Evolutionary conservation across 2,113 vertebrate species (phyloP), one percentile per base, ranked within the genome.

Genomic region (Thinocorus orbignyianus): DNA sequence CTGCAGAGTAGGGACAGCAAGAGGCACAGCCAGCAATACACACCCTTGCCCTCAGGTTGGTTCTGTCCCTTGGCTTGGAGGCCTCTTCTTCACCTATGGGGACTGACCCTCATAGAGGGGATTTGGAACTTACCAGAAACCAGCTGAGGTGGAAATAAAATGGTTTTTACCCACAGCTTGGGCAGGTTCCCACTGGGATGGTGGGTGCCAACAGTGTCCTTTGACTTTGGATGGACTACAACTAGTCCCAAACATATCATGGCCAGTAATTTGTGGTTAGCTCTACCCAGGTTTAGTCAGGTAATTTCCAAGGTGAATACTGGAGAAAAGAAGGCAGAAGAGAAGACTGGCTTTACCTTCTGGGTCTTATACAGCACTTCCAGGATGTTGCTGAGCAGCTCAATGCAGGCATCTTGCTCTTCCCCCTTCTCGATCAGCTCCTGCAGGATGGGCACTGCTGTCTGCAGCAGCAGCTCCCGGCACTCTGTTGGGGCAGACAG

Each of bases 341-440:
- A 20, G 41, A 13, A 31, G 51, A 14, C 0, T 5, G 48, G 46
- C 15, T 84, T 71, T 90, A 97, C 97, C 97, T 97, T 93, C 66
- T 94, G 94, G 54, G 88, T 73, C 51, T 37, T 66, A 70, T 97
- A 90, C 30, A 97, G 93, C 65, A 96, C 93, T 51, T 97, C 95
- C 93, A 97, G 90, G 96, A 97, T 91, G 61, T 52, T 97, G 90
- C 97, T 95, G 87, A 97, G 97, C 84, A 97, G 95, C 60, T 97
- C 95, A 0, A 97, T 60, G 62, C 96, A 96, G 58, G 96, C 64
- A 0, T 97, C 95, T 31, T 97, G 96, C 89, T 97, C 96, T 74
- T 96, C 94, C 0, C 97, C 88, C 2, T 17, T 91, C 81, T 81
- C 48, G 3, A 97, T 94, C 58, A 97, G 86, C 25, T 92, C 89